phyloP scores from a whole-genome alignment of 2,888 invertebrate species.

The Eilema sororculum region DNA sequence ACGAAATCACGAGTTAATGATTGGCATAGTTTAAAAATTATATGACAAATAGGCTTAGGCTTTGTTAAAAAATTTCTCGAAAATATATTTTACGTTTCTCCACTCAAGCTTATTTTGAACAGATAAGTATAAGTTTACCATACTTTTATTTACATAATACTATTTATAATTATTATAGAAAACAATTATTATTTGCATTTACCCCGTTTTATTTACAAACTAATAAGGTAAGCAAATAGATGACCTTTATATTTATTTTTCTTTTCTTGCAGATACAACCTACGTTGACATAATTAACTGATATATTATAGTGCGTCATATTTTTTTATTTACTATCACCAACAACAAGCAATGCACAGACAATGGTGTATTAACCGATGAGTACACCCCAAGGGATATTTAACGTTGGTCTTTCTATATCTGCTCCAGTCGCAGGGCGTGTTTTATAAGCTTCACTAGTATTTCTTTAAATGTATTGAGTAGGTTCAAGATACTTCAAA shows the following conservation, averaged over 20 bases:
- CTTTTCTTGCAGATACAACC: no score
- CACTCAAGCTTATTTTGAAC: no score
- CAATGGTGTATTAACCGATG: neutral
- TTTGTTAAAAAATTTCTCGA: no score
- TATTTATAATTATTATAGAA: neutral
- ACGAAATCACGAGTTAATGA: no score
- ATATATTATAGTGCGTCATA: neutral
- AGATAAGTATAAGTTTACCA: no score
- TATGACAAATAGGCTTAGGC: no score
- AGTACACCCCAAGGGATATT: neutral
- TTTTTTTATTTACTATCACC: neutral
- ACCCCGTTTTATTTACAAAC: neutral
- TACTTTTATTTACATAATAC: neutral
- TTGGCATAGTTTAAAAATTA: no score
- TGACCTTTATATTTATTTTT: conserved; percentile 1
- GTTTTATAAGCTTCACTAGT: conserved; percentile 2
- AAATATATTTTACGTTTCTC: no score
- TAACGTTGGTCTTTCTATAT: neutral
- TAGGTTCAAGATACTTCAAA: neutral
- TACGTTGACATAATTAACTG: neutral
- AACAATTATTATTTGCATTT: neutral
- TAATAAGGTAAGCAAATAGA: neutral
- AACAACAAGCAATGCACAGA: conserved; percentile 8
- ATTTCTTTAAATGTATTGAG: neutral
- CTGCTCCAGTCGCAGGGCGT: neutral